Conservation (phyloP, 2,888 invertebrate species). For the Calliscelio sp. region DNA sequence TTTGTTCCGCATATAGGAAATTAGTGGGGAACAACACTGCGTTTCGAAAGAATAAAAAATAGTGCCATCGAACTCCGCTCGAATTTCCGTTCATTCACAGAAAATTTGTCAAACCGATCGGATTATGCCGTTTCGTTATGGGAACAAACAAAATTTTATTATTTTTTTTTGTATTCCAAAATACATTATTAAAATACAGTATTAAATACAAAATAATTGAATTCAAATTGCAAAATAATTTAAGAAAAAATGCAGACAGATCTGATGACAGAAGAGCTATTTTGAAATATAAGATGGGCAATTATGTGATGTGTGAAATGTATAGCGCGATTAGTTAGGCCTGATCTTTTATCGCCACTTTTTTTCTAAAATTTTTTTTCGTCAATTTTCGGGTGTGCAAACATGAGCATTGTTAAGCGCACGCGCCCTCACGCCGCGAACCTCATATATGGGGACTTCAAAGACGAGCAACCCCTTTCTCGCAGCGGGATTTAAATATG, state of each 20-base stretch:
- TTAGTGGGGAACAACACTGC: conserved; percentile 73
- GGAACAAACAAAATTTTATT: too few relatives aligned
- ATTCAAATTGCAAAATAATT: too few relatives aligned
- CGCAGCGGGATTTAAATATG: conserved; percentile 80
- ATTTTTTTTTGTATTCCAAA: too few relatives aligned
- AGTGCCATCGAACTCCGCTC: conserved; percentile 50
- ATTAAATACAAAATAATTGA: too few relatives aligned
- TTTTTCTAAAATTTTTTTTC: conserved; percentile 51
- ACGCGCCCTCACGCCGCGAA: conserved; percentile 71
- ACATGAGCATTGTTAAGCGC: conserved; percentile 82
- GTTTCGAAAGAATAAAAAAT: conserved; percentile 59
- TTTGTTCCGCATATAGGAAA: conserved; percentile 82
- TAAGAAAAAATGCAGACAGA: too few relatives aligned
- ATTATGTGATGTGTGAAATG: conserved; percentile 42
- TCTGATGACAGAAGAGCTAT: background rate
- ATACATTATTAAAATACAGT: too few relatives aligned
- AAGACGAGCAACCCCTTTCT: conserved; percentile 78
- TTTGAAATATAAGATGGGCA: conserved; percentile 40
- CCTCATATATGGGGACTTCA: conserved; percentile 62
- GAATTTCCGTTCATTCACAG: conserved; percentile 41
- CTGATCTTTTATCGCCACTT: conserved; percentile 48
- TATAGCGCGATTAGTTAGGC: conserved; percentile 47
- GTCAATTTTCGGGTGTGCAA: conserved; percentile 82
- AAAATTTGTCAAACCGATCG: conserved; percentile 14
- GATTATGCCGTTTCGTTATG: too few relatives aligned